Evolutionary conservation across 2,797 vertebrate genomes (phyloP).

Genomic region (Buceros bicornis): DNA sequence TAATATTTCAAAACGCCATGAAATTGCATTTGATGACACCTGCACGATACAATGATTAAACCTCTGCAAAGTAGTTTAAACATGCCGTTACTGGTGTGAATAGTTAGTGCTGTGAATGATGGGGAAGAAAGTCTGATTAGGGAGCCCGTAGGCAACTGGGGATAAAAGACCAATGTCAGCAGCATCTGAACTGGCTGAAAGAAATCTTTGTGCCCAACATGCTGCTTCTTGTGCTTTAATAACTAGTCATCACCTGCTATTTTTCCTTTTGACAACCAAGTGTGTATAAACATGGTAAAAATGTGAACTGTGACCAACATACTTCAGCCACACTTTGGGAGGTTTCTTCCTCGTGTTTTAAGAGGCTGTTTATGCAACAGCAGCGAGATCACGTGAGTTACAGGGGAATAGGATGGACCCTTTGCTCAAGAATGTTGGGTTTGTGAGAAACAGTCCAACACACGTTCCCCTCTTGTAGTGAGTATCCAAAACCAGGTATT

Average conservation of each 20-base stretch:
- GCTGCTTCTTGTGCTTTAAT: conserved; percentile 53
- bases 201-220: conserved; percentile 1
- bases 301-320: not conserved
- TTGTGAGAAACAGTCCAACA: not conserved
- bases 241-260: not conserved
- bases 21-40: not conserved
- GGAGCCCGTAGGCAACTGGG: conserved; percentile 17
- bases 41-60: conserved; percentile 18
- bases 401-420: not conserved
- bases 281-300: conserved; percentile 16
- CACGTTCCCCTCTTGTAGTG: not conserved
- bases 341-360: not conserved
- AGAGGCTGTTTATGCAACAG: not conserved
- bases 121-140: not conserved
- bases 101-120: not conserved
- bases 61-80: not conserved
- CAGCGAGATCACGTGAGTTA: rapidly evolving
- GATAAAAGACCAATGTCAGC: conserved; percentile 22
- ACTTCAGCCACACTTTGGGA: not conserved
- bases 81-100: conserved; percentile 35
- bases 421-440: not conserved
- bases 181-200: not conserved
- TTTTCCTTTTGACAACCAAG: not conserved
- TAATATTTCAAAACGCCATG: not conserved
- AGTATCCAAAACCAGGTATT: not conserved